phyloP scores from a whole-genome alignment of 2,888 invertebrate species.

The Aricia artaxerxes region DNA sequence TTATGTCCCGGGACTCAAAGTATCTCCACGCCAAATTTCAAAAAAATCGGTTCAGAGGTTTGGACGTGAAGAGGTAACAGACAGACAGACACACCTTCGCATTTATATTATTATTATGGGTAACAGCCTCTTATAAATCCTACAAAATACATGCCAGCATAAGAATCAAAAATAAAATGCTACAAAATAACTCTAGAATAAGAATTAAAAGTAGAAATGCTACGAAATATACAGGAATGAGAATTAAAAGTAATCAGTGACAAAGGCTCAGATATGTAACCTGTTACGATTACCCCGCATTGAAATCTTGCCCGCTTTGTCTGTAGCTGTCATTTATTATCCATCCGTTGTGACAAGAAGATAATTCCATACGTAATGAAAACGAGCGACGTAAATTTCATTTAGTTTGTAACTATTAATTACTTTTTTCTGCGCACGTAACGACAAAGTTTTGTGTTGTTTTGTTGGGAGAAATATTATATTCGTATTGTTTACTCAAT shows the following conservation, averaged over 20 bases:
- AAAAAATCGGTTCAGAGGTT: too few relatives aligned
- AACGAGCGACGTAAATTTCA: slow-evolving; percentile 34
- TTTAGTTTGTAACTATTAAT: slow-evolving; percentile 18
- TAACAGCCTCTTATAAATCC: too few relatives aligned
- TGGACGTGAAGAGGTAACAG: too few relatives aligned
- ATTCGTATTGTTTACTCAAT: too few relatives aligned
- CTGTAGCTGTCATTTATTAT: slow-evolving; percentile 45
- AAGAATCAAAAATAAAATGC: too few relatives aligned
- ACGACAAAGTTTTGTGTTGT: background rate
- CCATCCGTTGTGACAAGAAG: slow-evolving; percentile 43
- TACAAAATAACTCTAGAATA: too few relatives aligned
- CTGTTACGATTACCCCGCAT: slow-evolving; percentile 61
- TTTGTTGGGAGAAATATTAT: too few relatives aligned
- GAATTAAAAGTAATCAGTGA: slow-evolving; percentile 71
- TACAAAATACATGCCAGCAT: too few relatives aligned
- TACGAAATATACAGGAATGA: slow-evolving; percentile 48
- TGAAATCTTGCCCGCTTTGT: slow-evolving; percentile 54
- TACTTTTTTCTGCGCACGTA: slow-evolving; percentile 16
- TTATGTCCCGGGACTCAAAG: too few relatives aligned
- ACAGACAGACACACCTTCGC: too few relatives aligned
- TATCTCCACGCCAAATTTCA: too few relatives aligned
- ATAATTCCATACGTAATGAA: slow-evolving; percentile 39
- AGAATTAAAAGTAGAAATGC: slow-evolving; percentile 47
- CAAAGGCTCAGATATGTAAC: slow-evolving; percentile 67
- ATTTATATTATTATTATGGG: too few relatives aligned